Evolutionary conservation across 2,888 invertebrate genomes (phyloP).

Genomic region (Agonopterix heracliana): DNA sequence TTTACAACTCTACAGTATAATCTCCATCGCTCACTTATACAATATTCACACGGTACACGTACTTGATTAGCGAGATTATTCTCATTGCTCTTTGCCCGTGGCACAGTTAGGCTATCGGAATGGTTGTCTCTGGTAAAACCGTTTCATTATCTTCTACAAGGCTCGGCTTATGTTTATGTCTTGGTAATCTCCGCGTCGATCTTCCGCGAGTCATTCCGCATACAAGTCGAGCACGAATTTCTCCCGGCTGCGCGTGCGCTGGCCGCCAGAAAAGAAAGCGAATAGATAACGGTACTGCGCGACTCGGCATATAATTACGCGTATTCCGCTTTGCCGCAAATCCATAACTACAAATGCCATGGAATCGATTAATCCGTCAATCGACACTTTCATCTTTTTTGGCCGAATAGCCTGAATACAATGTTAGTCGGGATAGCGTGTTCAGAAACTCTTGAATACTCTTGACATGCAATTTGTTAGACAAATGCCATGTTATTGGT

Average conservation of each 20-base stretch:
- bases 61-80: too few relatives aligned
- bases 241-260: constrained; percentile 23
- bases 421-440: too few relatives aligned
- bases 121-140: neutral
- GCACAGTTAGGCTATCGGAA: neutral
- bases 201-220: constrained; percentile 33
- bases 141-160: constrained; percentile 7
- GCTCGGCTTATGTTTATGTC: constrained; percentile 2
- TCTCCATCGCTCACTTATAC: too few relatives aligned
- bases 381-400: constrained; percentile 6
- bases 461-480: neutral
- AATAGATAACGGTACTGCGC: constrained; percentile 57
- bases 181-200: constrained; percentile 15
- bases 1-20: too few relatives aligned
- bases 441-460: neutral
- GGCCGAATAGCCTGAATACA: too few relatives aligned
- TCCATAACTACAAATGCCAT: constrained; percentile 7
- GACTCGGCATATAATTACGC: constrained; percentile 35
- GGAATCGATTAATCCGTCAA: constrained; percentile 4
- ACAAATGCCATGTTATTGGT: too few relatives aligned
- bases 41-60: too few relatives aligned
- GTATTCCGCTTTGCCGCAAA: constrained; percentile 25
- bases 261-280: constrained; percentile 51
- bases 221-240: constrained; percentile 33
- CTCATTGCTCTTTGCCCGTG: too few relatives aligned